These are phyloP conservation scores for Eristalinus sepulchralis DNA, from an alignment of 2,888 invertebrate species.

Conservation along the genomic window DNA sequence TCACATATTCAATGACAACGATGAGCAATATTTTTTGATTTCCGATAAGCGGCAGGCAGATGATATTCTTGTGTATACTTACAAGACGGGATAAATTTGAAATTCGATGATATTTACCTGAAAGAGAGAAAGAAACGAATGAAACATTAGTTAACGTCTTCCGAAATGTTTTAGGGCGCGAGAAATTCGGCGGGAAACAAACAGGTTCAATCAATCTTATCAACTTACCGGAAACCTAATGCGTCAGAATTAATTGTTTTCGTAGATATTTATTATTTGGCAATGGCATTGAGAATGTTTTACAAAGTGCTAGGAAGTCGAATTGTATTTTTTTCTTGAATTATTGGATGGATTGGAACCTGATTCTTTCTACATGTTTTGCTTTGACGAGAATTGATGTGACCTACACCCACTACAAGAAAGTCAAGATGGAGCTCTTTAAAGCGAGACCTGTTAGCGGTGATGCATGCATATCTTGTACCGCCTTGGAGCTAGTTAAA, in stretches of 20 bases:
- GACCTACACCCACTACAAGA: too few relatives aligned
- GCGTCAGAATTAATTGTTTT: neutral
- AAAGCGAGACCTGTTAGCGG: too few relatives aligned
- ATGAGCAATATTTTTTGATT: neutral
- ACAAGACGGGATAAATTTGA: neutral
- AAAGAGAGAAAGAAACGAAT: constrained; percentile 5
- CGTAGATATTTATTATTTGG: neutral
- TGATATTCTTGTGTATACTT: neutral
- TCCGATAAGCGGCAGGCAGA: neutral
- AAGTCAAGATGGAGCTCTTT: too few relatives aligned
- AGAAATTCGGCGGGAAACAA: neutral
- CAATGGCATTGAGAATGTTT: neutral
- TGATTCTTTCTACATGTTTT: too few relatives aligned
- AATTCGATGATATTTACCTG: constrained; percentile 40
- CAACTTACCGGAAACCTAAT: neutral
- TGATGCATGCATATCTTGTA: too few relatives aligned
- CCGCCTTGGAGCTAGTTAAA: too few relatives aligned
- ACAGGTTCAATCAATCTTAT: neutral
- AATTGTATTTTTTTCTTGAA: neutral
- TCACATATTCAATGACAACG: neutral
- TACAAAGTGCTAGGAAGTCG: neutral
- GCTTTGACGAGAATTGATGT: neutral
- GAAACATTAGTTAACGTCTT: neutral
- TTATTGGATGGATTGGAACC: neutral
- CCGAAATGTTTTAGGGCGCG: neutral